Evolutionary conservation across 2,797 vertebrate genomes (phyloP), one percentile per base, ranked within the genome.

Genomic region (Pyrocephalus nanus): DNA sequence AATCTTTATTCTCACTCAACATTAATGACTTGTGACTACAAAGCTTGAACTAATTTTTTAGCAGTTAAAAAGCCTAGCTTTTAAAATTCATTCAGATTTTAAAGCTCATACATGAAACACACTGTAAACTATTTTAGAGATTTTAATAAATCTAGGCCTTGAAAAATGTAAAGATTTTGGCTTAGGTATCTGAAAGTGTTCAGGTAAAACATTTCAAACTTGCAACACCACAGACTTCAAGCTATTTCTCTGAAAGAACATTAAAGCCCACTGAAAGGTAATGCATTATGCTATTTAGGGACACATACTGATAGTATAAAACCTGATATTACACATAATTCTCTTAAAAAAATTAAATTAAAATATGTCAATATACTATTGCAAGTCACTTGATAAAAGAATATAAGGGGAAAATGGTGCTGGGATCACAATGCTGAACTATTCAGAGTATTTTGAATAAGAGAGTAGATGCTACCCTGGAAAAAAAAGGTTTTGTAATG

Each of bases 1-100:
- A 91, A 74, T 80, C 94, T 80, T 92, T 74, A 77, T 65, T 91
- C 64, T 82, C 61, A 54, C 50, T 80, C 66, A 92, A 38, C 65
- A 74, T 26, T 75, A 76, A 90, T 77, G 90, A 81, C 47, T 95
- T 92, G 53, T 61, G 88, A 91, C 90, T 88, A 90, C 14, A 61
- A 92, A 86, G 42, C 54, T 51, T 65, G 47, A 89, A 50, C 34
- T 86, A 18, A 61, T 77, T 82, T 94, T 92, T 90, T 70, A 92
- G 48, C 42, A 57, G 27, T 61, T 54, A 86, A 80, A 95, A 86
- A 83, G 51, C 66, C 80, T 40, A 15, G 5, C 65, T 86, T 90
- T 43, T 47, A 47, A 88, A 90, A 86, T 62, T 48, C 12, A 55
- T 43, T 84, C 53, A 34, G 61, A 80, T 80, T 72, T 54, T 62